A percentile compares a stretch with the other conserved stretches of the same genome.
Conservation (phyloP, 2,797 vertebrate species). For the Alca torda region DNA sequence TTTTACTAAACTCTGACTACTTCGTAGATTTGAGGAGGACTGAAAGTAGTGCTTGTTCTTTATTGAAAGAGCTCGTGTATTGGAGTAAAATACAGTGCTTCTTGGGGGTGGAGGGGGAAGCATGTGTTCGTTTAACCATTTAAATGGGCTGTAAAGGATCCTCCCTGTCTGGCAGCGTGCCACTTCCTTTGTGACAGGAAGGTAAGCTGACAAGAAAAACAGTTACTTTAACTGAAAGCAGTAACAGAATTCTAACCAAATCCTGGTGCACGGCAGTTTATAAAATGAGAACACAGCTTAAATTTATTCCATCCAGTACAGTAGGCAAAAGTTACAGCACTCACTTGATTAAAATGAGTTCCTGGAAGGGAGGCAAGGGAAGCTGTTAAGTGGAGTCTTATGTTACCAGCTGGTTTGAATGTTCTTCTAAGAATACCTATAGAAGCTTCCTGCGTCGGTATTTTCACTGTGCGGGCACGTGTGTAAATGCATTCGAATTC, state of each 20-base stretch:
- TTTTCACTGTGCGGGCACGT: neutral
- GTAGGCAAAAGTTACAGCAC: constrained; percentile 1
- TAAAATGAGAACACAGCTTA: constrained; percentile 1
- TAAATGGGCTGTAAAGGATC: neutral
- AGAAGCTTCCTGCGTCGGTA: neutral
- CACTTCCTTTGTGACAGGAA: neutral
- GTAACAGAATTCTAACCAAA: neutral
- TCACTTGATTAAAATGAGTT: constrained; percentile 35
- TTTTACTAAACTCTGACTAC: neutral
- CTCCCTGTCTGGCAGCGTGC: neutral
- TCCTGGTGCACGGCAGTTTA: neutral
- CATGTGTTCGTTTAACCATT: neutral
- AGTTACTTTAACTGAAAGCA: neutral
- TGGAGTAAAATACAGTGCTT: neutral
- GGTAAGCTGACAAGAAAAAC: constrained; percentile 25
- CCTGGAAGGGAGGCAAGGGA: constrained; percentile 34
- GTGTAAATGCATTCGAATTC: neutral
- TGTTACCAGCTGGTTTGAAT: constrained; percentile 46
- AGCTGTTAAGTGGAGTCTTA: constrained; percentile 29
- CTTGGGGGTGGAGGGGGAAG: neutral
- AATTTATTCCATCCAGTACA: constrained; percentile 33
- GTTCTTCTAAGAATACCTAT: constrained; percentile 8
- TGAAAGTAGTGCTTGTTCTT: neutral
- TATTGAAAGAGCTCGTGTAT: neutral
- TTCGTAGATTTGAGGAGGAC: neutral